Base-by-base conservation (phyloP, 2,797 vertebrate genomes). In the Tapera naevia region DNA sequence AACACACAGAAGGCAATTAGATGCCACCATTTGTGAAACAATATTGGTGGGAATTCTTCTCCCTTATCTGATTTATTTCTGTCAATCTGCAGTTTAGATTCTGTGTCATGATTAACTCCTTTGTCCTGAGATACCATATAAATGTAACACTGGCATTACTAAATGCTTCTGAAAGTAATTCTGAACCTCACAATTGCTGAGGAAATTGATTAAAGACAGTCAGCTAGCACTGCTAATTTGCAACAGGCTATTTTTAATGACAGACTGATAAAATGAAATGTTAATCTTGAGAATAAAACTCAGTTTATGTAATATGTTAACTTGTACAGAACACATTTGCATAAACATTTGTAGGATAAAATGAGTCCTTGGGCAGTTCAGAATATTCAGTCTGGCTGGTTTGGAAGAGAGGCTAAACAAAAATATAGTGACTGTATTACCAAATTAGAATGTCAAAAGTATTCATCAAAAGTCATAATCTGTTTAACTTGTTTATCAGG, bases 41-140 rank as follows among this genome's bases (percentile, higher is more conserved):
- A 97, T 96, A 96, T 91, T 97, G 93, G 88, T 92, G 92, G 95
- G 95, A 96, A 94, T 97, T 96, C 86, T 94, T 81, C 81, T 97
- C 92, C 94, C 94, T 96, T 56, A 72, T 89, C 95, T 93, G 96
- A 96, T 96, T 96, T 97, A 94, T 96, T 95, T 92, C 90, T 94
- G 96, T 95, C 96, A 97, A 92, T 94, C 95, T 95, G 86, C 80
- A 87, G 94, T 95, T 96, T 95, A 88, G 94, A 86, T 71, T 96
- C 94, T 86, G 62, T 95, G 83, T 79, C 89, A 75, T 94, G 93
- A 96, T 97, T 95, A 97, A 95, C 95, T 95, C 60, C 84, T 96
- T 95, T 97, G 96, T 97, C 92, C 91, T 89, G 88, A 92, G 94
- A 91, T 76, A 85, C 57, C 75, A 79, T 28, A 91, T 91, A 93